These are phyloP conservation scores for Nomada ferruginata DNA, from an alignment of 2,888 invertebrate species.

Conservation along the genomic window DNA sequence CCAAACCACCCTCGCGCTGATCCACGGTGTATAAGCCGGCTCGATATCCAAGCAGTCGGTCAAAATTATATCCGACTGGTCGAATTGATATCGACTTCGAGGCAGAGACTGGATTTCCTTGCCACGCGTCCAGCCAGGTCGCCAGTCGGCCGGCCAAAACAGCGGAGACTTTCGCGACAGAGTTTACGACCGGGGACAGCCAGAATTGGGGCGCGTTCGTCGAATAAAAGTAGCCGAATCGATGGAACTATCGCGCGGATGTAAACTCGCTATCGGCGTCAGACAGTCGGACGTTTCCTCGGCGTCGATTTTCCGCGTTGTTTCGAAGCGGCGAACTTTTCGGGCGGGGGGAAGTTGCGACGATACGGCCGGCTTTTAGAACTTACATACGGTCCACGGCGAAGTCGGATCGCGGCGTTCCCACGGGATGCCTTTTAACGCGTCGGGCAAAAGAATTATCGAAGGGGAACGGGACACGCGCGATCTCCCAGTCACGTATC, in stretches of 20 bases:
- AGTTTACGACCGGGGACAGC: constrained; percentile 47
- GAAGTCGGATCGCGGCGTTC: constrained; percentile 29
- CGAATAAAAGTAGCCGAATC: constrained; percentile 65
- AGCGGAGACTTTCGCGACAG: constrained; percentile 40
- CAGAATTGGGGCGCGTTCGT: constrained; percentile 27
- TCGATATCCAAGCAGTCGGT: constrained; percentile 24
- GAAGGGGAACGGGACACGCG: constrained; percentile 2
- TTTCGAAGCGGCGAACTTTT: constrained; percentile 68
- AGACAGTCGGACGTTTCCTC: constrained; percentile 49
- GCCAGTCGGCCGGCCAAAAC: constrained; percentile 60
- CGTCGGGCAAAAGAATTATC: constrained; percentile 37
- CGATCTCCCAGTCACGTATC: constrained; percentile 24
- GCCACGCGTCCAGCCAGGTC: constrained; percentile 29
- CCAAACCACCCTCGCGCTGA: not conserved
- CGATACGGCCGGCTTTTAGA: constrained; percentile 62
- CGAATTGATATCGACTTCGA: constrained; percentile 57
- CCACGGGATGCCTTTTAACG: constrained; percentile 49
- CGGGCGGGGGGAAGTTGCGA: constrained; percentile 69
- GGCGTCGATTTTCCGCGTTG: constrained; percentile 59
- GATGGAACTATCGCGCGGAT: constrained; percentile 68
- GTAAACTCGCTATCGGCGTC: constrained; percentile 72
- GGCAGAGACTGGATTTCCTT: constrained; percentile 33
- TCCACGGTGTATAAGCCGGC: not conserved
- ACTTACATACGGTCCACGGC: constrained; percentile 64
- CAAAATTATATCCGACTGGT: constrained; percentile 36